Evolutionary conservation across 2,797 vertebrate species (phyloP).

Genomic region (Chiroxiphia lanceolata): DNA sequence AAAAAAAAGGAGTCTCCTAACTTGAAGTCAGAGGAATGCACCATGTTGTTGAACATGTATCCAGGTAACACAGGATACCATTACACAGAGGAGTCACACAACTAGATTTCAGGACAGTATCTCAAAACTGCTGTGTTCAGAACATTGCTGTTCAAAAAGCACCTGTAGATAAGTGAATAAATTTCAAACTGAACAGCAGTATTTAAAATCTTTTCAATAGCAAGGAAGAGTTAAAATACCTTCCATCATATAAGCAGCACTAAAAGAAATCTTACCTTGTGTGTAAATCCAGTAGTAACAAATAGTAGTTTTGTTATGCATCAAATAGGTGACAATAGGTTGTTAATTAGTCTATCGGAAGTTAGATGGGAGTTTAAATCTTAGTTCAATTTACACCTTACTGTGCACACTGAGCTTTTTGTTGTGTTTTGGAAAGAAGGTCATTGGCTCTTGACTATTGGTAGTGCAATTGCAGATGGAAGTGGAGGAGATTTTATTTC

Average conservation of each 20-base stretch:
- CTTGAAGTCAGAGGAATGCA: background rate
- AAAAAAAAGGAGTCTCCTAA: background rate
- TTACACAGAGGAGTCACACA: background rate
- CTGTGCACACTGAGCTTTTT: background rate
- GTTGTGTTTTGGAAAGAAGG: background rate
- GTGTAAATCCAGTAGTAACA: background rate
- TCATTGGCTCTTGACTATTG: background rate
- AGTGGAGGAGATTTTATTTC: background rate
- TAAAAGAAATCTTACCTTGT: background rate
- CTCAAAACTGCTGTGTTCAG: background rate
- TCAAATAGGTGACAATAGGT: background rate
- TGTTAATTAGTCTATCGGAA: background rate
- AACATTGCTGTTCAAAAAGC: background rate
- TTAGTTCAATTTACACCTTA: background rate
- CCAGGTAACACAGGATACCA: background rate
- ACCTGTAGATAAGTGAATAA: background rate
- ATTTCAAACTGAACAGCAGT: background rate
- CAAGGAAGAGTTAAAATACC: background rate
- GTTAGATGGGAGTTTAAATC: background rate
- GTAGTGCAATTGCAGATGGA: background rate
- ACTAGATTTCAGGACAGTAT: background rate
- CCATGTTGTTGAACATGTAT: fast-evolving
- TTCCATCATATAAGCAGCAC: background rate
- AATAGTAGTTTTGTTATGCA: background rate
- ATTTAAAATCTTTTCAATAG: background rate